Evolutionary conservation across 2,113 vertebrate genomes (phyloP).

Genomic region (Pitta sordida): DNA sequence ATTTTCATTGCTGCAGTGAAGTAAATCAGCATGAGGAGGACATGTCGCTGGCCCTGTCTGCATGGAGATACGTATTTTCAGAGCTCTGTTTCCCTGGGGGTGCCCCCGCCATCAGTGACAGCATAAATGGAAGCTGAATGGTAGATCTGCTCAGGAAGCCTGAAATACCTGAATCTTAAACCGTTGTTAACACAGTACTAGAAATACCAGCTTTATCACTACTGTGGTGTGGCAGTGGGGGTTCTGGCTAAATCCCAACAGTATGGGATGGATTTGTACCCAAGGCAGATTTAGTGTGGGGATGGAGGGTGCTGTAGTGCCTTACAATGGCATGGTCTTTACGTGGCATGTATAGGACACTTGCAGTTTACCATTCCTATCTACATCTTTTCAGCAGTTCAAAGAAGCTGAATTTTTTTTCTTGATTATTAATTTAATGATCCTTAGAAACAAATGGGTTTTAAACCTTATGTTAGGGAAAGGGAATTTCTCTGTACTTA

Average conservation of each 20-base stretch:
- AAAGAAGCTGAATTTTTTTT: neutral
- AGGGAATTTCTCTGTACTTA: neutral
- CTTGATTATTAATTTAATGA: neutral
- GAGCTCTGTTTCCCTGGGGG: neutral
- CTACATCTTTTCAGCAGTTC: neutral
- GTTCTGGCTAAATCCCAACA: neutral
- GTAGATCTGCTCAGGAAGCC: neutral
- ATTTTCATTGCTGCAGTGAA: conserved; percentile 50
- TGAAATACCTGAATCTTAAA: neutral
- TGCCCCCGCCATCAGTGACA: neutral
- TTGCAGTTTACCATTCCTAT: neutral
- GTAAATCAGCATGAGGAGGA: conserved; percentile 51
- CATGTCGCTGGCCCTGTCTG: neutral
- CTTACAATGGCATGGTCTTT: neutral
- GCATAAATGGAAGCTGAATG: neutral
- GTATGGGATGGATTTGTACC: neutral
- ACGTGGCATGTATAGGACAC: neutral
- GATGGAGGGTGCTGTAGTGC: neutral
- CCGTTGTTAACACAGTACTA: neutral
- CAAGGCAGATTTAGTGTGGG: neutral
- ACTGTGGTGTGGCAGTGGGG: neutral
- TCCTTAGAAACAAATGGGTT: neutral
- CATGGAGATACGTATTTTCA: neutral
- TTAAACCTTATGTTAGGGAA: neutral
- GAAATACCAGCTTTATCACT: neutral